Base-by-base conservation (phyloP, 2,113 vertebrate genomes). In the Hydrochoerus hydrochaeris region DNA sequence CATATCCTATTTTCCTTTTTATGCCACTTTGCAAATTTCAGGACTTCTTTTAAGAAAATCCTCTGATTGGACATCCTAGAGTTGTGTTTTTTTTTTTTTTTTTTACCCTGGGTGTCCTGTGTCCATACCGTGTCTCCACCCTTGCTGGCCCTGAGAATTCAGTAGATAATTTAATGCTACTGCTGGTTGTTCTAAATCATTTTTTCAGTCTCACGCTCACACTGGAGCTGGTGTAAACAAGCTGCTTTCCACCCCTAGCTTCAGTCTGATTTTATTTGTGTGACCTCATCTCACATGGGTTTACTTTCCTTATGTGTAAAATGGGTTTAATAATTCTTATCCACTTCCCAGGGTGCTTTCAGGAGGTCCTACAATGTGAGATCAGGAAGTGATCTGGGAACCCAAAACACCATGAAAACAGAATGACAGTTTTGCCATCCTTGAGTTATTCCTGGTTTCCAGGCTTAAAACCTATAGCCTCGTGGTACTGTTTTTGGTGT, bases 51-150 rank as follows among this genome's bases (percentile, higher is more conserved):
- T 46, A 60, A 92, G 54, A 30, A 75, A 95, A 30, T 8, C 20
- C 41, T 69, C 22, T 13, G 54, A 16, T 16, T 71, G 26, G 67
- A 30, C 28, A 73, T 57, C 52, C 22, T 90, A 26, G 30, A n/a
- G 78, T 78, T n/a, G n/a, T n/a, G n/a, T n/a, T n/a, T n/a, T n/a
- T n/a, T 94, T 90, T 92, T 5, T 5, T 49, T 49, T 52, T 94
- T 90, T 92, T 63, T 12, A 32, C 89, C 14, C n/a, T 58, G 22
- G 11, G 5, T 96, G 63, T 85, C 86, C 9, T 41, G 6, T 12
- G 35, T 17, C 28, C 81, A 12, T 38, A 30, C 28, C 57, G 78
- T 65, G 71, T 87, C n/a, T 80, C 52, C 26, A 41, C 24, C 92
- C 46, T 86, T 57, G 32, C 41, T 30, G n/a, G 81, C 83, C 16